Conservation (phyloP, 2,888 invertebrate genomes). For the Gnatocerus cornutus region DNA sequence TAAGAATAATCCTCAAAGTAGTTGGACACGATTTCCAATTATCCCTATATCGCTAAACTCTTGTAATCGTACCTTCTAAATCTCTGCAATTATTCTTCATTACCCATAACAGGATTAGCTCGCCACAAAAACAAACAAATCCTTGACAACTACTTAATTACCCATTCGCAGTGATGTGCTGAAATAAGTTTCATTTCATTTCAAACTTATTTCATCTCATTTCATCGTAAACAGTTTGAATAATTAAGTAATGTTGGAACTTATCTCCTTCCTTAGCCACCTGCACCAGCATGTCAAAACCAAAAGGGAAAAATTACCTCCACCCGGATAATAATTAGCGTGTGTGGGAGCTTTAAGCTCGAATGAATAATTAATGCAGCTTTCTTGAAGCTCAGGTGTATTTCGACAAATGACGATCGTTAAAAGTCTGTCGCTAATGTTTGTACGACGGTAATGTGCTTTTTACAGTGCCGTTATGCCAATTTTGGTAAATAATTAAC, state of each 20-base stretch:
- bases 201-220: background rate
- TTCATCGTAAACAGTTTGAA: background rate
- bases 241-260: background rate
- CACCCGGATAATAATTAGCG: slow-evolving; percentile 11
- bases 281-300: no score
- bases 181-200: background rate
- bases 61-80: background rate
- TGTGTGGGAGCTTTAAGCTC: slow-evolving; percentile 18
- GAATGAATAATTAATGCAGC: slow-evolving; percentile 28
- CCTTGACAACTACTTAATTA: background rate
- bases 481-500: slow-evolving; percentile 49
- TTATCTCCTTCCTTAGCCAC: background rate
- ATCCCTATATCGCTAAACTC: background rate
- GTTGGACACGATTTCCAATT: background rate
- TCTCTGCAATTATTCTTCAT: background rate
- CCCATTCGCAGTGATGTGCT: background rate
- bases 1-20: background rate
- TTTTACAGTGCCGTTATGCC: slow-evolving; percentile 43
- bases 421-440: slow-evolving; percentile 45
- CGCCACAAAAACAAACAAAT: background rate
- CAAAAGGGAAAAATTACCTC: no score
- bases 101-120: background rate
- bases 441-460: slow-evolving; percentile 39
- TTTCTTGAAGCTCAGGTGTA: slow-evolving; percentile 47
- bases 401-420: slow-evolving; percentile 36